Conservation (phyloP, 2,113 vertebrate species). For the Ailuropoda melanoleuca region DNA sequence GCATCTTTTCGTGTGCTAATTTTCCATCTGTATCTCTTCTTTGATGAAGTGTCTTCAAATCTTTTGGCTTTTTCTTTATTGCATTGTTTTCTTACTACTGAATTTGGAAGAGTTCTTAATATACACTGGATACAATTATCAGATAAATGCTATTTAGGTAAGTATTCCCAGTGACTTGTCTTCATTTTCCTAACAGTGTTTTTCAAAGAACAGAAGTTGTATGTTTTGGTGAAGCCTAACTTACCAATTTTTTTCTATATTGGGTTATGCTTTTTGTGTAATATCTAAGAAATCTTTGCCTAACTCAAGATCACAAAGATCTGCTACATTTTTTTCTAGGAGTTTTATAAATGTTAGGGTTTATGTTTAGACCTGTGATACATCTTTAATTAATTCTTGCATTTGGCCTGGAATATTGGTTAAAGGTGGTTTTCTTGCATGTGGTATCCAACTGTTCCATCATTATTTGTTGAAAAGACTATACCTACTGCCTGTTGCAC, state of each 20-base stretch:
- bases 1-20: background rate
- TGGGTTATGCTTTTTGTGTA: background rate
- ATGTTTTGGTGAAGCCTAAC: background rate
- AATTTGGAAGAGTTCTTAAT: background rate
- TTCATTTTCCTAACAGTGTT: background rate
- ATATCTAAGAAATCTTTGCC: background rate
- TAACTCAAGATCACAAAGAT: background rate
- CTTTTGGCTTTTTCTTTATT: background rate
- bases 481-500: background rate
- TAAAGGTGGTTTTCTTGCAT: background rate
- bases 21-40: background rate
- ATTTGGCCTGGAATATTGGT: background rate
- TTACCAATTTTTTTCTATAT: background rate
- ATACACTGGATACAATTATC: background rate
- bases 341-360: background rate
- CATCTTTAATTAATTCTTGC: background rate
- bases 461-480: background rate
- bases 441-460: background rate
- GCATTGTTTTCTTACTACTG: background rate
- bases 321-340: background rate
- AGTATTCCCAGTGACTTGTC: background rate
- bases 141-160: background rate
- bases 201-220: background rate
- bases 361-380: background rate
- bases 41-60: background rate